A percentile compares a stretch with the other conserved stretches of the same genome.
Conservation (phyloP, 2,797 vertebrate genomes). For the Enteromius paludinosus region DNA sequence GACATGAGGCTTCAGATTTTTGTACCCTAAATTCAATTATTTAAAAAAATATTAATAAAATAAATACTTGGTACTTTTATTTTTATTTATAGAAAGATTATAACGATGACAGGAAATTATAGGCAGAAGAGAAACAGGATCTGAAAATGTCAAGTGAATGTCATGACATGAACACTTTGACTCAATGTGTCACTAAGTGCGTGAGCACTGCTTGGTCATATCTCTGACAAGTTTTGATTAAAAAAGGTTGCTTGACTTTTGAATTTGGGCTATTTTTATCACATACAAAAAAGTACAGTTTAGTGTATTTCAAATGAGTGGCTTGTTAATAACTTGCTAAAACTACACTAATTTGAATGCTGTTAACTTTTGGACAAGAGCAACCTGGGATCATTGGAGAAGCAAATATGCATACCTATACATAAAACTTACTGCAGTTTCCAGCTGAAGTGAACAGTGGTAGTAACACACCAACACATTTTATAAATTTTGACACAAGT, state of each 20-base stretch:
- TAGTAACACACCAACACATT: neutral
- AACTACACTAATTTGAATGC: neutral
- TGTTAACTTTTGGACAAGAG: neutral
- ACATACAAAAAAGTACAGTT: neutral
- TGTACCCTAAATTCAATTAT: neutral
- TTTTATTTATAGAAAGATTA: neutral
- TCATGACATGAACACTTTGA: neutral
- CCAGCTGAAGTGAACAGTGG: neutral
- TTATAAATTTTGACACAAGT: neutral
- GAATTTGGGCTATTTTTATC: neutral
- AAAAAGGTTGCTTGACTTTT: conserved; percentile 2
- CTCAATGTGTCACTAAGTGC: neutral
- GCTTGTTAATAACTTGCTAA: neutral
- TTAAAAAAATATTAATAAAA: no score
- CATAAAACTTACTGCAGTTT: neutral
- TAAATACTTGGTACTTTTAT: no score
- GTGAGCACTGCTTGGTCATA: neutral
- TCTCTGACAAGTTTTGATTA: neutral
- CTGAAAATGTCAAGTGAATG: neutral
- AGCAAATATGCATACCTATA: neutral
- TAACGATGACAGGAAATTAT: neutral
- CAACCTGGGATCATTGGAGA: neutral
- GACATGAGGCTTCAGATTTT: neutral
- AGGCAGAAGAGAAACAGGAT: neutral
- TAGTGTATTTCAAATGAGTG: neutral